Conservation (phyloP, 2,888 invertebrate genomes). For the Caenorhabditis sp. region DNA sequence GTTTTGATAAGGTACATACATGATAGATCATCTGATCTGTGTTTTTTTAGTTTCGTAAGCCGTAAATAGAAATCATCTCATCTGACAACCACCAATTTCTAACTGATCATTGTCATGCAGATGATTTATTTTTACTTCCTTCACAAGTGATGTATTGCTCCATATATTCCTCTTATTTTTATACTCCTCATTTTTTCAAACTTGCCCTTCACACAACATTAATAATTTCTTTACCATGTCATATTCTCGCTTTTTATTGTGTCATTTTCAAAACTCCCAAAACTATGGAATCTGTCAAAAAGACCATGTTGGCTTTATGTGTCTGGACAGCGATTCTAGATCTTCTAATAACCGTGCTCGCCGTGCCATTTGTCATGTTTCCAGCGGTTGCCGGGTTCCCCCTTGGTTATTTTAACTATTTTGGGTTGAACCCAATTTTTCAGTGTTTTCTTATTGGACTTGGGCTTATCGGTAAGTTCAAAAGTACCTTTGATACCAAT, state of each 20-base stretch:
- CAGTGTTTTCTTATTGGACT: too few relatives aligned
- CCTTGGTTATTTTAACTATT: conserved; percentile 9
- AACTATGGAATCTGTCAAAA: conserved; percentile 19
- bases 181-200: neutral
- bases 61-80: too few relatives aligned
- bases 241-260: conserved; percentile 19
- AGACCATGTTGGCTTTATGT: conserved; percentile 16
- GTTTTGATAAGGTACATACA: too few relatives aligned
- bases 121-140: too few relatives aligned
- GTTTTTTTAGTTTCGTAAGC: too few relatives aligned
- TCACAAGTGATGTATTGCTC: neutral
- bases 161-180: neutral
- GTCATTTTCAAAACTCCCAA: conserved; percentile 19
- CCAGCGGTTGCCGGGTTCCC: conserved; percentile 16
- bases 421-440: neutral
- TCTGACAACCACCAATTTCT: too few relatives aligned
- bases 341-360: neutral
- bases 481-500: neutral
- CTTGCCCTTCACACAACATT: neutral
- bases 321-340: conserved; percentile 14
- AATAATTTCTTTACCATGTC: conserved; percentile 7
- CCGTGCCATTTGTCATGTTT: conserved; percentile 15
- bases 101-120: too few relatives aligned
- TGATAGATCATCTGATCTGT: too few relatives aligned
- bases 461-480: too few relatives aligned